These are phyloP conservation scores for Rhynchopsitta pachyrhyncha DNA, from an alignment of 2,113 vertebrate species.

Conservation along the genomic window DNA sequence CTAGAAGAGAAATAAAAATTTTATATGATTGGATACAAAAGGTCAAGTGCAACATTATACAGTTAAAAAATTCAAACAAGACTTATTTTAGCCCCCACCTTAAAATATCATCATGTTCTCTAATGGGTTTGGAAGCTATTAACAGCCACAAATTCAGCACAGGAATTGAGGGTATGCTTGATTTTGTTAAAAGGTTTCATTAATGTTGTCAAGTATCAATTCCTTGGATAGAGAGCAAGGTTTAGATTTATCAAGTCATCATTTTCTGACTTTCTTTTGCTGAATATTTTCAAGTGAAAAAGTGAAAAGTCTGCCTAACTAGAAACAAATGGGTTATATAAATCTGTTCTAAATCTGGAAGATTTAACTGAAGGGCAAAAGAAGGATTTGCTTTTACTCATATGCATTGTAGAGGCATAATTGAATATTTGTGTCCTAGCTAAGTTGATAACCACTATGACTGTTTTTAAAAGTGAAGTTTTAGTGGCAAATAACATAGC, in stretches of 20 bases:
- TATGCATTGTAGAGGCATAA: neutral
- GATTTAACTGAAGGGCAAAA: neutral
- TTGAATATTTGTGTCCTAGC: neutral
- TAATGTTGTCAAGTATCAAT: neutral
- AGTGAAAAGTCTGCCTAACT: neutral
- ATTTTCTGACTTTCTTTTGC: neutral
- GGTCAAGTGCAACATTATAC: neutral
- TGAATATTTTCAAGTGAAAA: neutral
- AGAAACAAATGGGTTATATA: neutral
- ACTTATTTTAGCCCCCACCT: neutral
- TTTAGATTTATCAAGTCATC: neutral
- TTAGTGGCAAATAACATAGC: neutral
- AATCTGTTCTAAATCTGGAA: neutral
- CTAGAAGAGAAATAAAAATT: neutral
- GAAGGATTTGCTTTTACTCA: neutral
- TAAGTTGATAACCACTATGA: neutral
- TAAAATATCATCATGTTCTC: neutral
- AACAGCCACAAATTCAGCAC: neutral
- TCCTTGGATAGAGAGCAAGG: neutral
- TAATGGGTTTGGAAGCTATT: neutral
- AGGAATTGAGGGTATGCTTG: neutral
- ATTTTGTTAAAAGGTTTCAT: neutral
- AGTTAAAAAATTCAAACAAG: neutral
- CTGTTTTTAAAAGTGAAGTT: neutral
- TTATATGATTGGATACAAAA: neutral